phyloP scores from a whole-genome alignment of 2,888 invertebrate species.

The Hesperia comma region DNA sequence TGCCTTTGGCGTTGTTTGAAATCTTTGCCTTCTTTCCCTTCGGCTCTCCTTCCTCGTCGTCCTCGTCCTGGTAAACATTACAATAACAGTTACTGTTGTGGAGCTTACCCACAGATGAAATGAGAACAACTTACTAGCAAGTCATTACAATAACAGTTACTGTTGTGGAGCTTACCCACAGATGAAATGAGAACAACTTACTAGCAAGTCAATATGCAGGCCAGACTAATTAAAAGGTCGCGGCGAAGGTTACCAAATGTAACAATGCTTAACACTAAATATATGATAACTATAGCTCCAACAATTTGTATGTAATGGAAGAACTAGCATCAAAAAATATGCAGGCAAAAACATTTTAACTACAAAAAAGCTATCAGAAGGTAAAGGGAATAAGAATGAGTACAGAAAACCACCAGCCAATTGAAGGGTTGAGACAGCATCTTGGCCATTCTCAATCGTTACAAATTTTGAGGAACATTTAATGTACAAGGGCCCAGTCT shows the following conservation, averaged over 20 bases:
- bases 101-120: too few species aligned
- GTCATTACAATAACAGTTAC: background rate
- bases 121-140: too few species aligned
- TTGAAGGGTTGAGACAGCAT: constrained; percentile 29
- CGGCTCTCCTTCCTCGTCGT: constrained; percentile 90
- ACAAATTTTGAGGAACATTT: constrained; percentile 45
- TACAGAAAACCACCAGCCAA: constrained; percentile 82
- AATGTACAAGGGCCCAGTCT: constrained; percentile 50
- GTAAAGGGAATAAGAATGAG: constrained; percentile 76
- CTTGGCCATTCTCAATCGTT: background rate
- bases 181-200: too few species aligned
- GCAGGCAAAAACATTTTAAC: background rate
- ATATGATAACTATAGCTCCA: too few species aligned
- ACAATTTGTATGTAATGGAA: background rate
- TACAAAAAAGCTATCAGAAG: constrained; percentile 65
- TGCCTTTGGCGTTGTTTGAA: constrained; percentile 88
- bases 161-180: too few species aligned
- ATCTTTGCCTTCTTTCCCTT: constrained; percentile 91
- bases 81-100: background rate
- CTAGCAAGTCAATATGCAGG: background rate
- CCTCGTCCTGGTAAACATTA: constrained; percentile 82
- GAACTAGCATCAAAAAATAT: background rate
- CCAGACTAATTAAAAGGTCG: too few species aligned
- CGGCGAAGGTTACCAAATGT: too few species aligned
- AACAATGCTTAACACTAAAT: too few species aligned